Evolutionary conservation across 2,113 vertebrate genomes (phyloP), one percentile per base, ranked within the genome.

Genomic region (Oryzias melastigma): DNA sequence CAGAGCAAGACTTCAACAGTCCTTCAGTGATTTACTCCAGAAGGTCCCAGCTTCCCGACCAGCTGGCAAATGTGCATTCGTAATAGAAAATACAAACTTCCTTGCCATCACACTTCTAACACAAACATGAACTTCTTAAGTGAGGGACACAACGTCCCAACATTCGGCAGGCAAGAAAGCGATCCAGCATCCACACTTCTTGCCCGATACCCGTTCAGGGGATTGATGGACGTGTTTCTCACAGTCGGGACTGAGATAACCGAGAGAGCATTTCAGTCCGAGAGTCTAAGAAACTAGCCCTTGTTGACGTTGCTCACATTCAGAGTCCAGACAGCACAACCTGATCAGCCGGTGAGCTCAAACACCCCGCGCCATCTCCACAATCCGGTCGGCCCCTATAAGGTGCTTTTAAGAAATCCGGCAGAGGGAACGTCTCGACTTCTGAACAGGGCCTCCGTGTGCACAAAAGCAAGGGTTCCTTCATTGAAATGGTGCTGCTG

Each of bases 391-490:
- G 52, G 74, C 57, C 24, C 80, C 16, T 47, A 17, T 82, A 82
- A 84, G 75, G 78, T 87, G 83, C 83, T 70, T 82, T 73, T 62
- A 45, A 62, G 65, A 48, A 77, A 81, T 81, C 83, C 80, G 68
- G 80, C 71, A 68, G 59, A 73, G 65, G 76, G 51, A 58, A 68
- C 58, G 49, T 19, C 0, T 60, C 78, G 53, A 53, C 63, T 74
- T 74, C 72, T 74, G 69, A 81, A 79, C 71, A 81, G 81, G 81
- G 82, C 82, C 77, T 84, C 48, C 77, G 84, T 88, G 81, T 79
- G 76, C 73, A 87, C 83, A 85, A 88, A 77, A 89, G 88, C 89
- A 88, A 90, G 89, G 87, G 88, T 82, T 88, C 85, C 71, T 75
- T 56, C 52, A 61, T 52, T 57, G 18, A 71, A 77, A 84, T 60